phyloP scores from a whole-genome alignment of 2,113 vertebrate genomes.

The Cheilinus undulatus region DNA sequence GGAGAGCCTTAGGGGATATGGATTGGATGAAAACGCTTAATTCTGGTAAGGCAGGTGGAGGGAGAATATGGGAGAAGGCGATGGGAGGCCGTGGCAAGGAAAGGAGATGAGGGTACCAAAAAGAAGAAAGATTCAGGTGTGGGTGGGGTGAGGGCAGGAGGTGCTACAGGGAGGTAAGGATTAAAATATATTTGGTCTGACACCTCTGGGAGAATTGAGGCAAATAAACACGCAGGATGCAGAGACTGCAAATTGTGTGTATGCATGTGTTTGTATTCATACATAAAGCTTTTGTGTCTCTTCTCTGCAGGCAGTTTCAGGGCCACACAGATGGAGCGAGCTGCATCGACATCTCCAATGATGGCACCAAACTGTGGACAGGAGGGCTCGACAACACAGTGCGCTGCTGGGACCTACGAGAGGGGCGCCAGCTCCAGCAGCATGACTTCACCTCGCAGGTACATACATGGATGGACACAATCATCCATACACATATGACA shows the following conservation, averaged over 20 bases:
- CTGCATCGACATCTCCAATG: constrained; percentile 87
- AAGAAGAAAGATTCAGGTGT: neutral
- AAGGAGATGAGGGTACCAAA: neutral
- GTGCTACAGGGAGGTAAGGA: constrained; percentile 10
- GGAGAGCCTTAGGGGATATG: constrained; percentile 23
- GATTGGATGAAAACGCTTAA: constrained; percentile 18
- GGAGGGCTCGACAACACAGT: constrained; percentile 86
- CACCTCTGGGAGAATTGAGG: constrained; percentile 18
- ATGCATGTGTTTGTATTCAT: constrained; percentile 6
- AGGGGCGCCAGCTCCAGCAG: constrained; percentile 84
- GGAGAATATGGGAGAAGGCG: neutral
- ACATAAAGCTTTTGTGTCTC: neutral
- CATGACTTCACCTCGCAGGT: constrained; percentile 87
- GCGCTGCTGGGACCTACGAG: constrained; percentile 84
- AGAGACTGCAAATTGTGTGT: constrained; percentile 55
- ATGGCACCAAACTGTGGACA: constrained; percentile 86
- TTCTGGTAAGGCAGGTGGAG: constrained; percentile 61
- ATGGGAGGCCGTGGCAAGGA: constrained; percentile 7
- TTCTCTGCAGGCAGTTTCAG: constrained; percentile 82
- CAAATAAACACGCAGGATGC: constrained; percentile 18
- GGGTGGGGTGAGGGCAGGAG: constrained; percentile 1
- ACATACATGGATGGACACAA: constrained; percentile 5
- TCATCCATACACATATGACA: constrained; percentile 42
- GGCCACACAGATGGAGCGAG: constrained; percentile 86
- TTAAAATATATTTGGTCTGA: constrained; percentile 44